phyloP scores from a whole-genome alignment of 2,113 vertebrate species.

The Alosa alosa region DNA sequence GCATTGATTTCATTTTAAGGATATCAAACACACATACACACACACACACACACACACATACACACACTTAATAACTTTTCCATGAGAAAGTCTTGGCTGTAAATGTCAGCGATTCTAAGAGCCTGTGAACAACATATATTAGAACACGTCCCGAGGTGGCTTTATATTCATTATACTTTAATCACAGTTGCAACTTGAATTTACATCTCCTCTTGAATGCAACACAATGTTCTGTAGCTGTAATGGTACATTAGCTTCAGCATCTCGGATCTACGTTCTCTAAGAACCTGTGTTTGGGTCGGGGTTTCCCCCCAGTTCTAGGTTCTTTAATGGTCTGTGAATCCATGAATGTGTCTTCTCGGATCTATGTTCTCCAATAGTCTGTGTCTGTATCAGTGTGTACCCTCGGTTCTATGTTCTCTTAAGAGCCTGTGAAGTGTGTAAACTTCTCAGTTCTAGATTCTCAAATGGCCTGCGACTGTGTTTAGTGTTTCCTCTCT shows the following conservation, averaged over 20 bases:
- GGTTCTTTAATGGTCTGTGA: neutral
- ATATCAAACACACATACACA: too few relatives aligned
- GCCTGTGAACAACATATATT: neutral
- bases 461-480: neutral
- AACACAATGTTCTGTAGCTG: neutral
- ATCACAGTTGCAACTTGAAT: neutral
- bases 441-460: neutral
- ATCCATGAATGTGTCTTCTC: neutral
- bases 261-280: too few relatives aligned
- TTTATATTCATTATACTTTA: neutral
- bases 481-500: neutral
- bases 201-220: neutral
- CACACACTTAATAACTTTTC: neutral
- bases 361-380: neutral
- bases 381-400: neutral
- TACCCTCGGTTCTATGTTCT: neutral
- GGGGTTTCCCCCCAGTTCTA: neutral
- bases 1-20: too few relatives aligned
- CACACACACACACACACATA: neutral
- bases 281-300: neutral
- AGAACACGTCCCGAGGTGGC: conserved; percentile 2
- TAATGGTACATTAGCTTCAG: too few relatives aligned
- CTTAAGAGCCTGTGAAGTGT: neutral
- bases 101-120: neutral
- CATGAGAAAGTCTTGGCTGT: neutral